Base-by-base conservation (phyloP, 1,140 invertebrate species). In the Cydia splendana region DNA sequence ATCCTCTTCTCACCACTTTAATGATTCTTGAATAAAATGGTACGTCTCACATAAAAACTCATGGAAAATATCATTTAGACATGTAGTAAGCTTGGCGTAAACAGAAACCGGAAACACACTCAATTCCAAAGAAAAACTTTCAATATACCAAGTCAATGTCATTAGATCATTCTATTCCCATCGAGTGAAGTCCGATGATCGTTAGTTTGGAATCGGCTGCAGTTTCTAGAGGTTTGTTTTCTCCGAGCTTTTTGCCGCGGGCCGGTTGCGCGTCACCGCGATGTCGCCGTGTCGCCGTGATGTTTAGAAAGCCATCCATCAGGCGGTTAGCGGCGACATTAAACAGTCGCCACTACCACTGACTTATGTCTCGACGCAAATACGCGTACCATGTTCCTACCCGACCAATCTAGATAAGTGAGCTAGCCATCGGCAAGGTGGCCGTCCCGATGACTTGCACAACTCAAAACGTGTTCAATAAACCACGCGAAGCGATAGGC, bases 221-320 rank as follows among this genome's bases (percentile, higher is more conserved):
- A 88, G 86, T 93, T 90, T 90, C 87, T 89, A 91, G 84, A 84
- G 82, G 82, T 84, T 76, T 83, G 81, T 85, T 82, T 92, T 91
- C 91, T 83, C 89, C 80, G 81, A 86, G 88, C 86, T 88, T 91
- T 91, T 90, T 90, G 83, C 85, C 78, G 80, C 76, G 79, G 38
- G n/a, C 73, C 45, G 73, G 73, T 74, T 48, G 45, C 51, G 51
- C 51, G 73, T 48, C 73, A 53, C 51, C 15, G 73, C 51, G 28
- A 74, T 42, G 73, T 74, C 51, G 45, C 24, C 42, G 82, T 83
- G 84, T 87, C 85, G 79, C 82, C 76, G 77, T 85, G 84, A 83
- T 86, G 84, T 89, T 91, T 93, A 91, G 91, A 93, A 93, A 93
- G 91, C 85, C 86, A 91, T 91, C 88, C 81, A 86, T 91, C 90